Conservation (phyloP, 2,797 vertebrate species). For the Crypturellus tataupa region DNA sequence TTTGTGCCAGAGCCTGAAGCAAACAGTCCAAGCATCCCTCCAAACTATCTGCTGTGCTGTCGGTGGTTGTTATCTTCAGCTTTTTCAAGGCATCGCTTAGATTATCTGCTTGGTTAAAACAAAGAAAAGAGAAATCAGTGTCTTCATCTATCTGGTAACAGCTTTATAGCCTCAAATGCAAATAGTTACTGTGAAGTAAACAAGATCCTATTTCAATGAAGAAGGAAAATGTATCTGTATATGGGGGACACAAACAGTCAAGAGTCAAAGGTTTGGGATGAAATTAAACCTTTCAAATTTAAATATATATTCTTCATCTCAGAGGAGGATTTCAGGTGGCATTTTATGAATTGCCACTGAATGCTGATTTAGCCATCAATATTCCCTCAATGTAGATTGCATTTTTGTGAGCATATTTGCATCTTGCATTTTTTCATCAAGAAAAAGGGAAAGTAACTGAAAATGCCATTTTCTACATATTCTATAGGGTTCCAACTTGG, state of each 20-base stretch:
- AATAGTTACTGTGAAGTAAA: constrained; percentile 11
- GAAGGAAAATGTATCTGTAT: neutral
- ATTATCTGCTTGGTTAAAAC: constrained; percentile 87
- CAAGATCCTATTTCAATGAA: neutral
- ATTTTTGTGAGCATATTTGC: too few relatives aligned
- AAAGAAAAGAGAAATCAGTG: constrained; percentile 49
- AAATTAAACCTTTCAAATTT: constrained; percentile 32
- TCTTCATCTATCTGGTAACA: neutral
- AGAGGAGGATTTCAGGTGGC: constrained; percentile 22
- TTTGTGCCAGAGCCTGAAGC: constrained; percentile 93
- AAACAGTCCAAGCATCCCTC: constrained; percentile 96
- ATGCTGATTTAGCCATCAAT: constrained; percentile 39
- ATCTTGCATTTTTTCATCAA: neutral
- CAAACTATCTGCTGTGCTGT: constrained; percentile 88
- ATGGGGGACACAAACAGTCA: neutral
- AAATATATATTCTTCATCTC: constrained; percentile 7
- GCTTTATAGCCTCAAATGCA: neutral
- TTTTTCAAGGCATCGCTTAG: constrained; percentile 94
- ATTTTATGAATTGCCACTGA: constrained; percentile 23
- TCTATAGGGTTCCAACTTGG: neutral
- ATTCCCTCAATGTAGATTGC: neutral
- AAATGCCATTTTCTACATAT: constrained; percentile 16
- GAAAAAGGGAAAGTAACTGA: constrained; percentile 24
- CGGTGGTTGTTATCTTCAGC: constrained; percentile 91
- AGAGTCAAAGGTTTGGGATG: neutral